Evolutionary conservation across 2,888 invertebrate species (phyloP), one percentile per base, ranked within the genome.

Genomic region (Cetonia aurata): DNA sequence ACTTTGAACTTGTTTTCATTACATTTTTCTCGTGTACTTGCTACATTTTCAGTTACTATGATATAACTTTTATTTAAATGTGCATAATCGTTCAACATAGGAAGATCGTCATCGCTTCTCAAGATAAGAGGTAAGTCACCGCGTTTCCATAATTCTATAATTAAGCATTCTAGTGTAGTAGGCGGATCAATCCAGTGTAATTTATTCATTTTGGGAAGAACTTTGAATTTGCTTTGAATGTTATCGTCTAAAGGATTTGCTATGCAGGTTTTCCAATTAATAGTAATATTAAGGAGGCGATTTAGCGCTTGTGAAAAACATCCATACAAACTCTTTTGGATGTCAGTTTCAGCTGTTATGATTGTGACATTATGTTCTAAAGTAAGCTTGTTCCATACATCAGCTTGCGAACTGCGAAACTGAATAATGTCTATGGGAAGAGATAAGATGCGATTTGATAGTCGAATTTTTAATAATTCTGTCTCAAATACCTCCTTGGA

Each of bases 401-500:
- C 10, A 3, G 17, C 42, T 17, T 6, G 17, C 9, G 10, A 17
- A 1, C 42, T 9, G 3, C 17, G 6, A 17, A 59, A 4, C 19
- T 10, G 12, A 59, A 59, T 42, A 17, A 12, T 12, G 19, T 9
- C 9, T 10, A 25, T 42, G 17, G 59, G n/a, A n/a, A n/a, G 59
- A 9, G 42, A 25, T 8, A 59, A 12, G 10, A 59, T 42, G 10
- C 42, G 42, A 59, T 59, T 42, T 8, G 8, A 1, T 6, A 59
- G 59, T 2, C 17, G 42, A n/a, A 59, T 41, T 6, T 42, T 41
- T 44, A 59, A 19, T 19, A 59, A 59, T 59, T 59, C 42, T 19
- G 13, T 17, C 19, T 59, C 59, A 12, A 59, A 59, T 6, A 4
- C 19, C 44, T 15, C 25, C 12, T 59, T 59, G 17, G 13, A 6